Percentiles rank a stretch among this genome's conserved stretches.
Evolutionary conservation across 2,888 invertebrate genomes (phyloP).

Genomic region (Oxycera nigricornis): DNA sequence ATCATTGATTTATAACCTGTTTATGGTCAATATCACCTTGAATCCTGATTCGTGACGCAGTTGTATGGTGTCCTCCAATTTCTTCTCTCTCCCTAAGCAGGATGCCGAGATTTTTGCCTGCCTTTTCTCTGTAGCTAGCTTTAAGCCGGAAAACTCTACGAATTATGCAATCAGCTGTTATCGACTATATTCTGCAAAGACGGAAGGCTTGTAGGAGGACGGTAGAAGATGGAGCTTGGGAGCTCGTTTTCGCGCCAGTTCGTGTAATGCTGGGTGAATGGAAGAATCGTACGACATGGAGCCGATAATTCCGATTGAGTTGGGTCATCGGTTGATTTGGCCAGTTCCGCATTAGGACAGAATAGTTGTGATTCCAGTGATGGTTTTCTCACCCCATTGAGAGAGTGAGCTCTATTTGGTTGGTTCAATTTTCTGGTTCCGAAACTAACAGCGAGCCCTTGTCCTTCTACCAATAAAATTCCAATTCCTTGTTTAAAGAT

Average conservation of each 20-base stretch:
- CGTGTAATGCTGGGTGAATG: not conserved
- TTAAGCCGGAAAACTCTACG: conserved; percentile 20
- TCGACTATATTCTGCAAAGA: conserved; percentile 24
- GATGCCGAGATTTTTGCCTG: not conserved
- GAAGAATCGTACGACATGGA: not conserved
- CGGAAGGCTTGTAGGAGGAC: not conserved
- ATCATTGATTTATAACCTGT: no score
- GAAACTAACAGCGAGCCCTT: not conserved
- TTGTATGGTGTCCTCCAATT: not conserved
- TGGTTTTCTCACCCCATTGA: not conserved
- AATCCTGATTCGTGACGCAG: not conserved
- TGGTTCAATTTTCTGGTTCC: not conserved
- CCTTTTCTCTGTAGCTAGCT: not conserved
- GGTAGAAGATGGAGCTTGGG: not conserved
- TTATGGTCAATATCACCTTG: not conserved
- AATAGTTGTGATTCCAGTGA: not conserved
- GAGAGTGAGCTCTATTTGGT: not conserved
- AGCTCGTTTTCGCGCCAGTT: conserved; percentile 23
- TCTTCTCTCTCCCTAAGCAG: not conserved
- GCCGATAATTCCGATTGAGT: not conserved
- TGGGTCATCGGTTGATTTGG: conserved; percentile 8
- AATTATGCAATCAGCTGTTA: conserved; percentile 41
- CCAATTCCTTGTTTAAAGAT: not conserved
- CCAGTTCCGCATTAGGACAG: not conserved
- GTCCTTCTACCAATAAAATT: not conserved